Conservation (phyloP, 2,113 vertebrate species). For the Anthoscopus minutus region DNA sequence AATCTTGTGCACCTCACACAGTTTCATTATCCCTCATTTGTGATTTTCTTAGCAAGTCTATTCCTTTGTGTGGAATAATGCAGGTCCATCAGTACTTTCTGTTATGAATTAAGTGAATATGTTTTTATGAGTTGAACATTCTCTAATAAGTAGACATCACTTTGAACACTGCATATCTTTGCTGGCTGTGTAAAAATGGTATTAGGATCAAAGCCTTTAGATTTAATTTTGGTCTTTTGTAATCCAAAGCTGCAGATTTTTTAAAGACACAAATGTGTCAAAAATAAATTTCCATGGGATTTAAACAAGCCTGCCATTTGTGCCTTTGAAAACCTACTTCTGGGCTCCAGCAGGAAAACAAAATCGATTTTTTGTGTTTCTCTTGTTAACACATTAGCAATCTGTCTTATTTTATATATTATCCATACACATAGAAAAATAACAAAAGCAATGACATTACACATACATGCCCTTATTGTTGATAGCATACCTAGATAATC, state of each 20-base stretch:
- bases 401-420: neutral
- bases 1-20: neutral
- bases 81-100: neutral
- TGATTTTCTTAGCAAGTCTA: neutral
- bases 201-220: neutral
- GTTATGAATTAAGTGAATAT: neutral
- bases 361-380: neutral
- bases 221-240: neutral
- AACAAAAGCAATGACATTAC: neutral
- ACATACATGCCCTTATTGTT: neutral
- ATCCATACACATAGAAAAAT: neutral
- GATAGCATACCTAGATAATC: neutral
- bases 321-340: neutral
- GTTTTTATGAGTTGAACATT: neutral
- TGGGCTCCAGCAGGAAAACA: neutral
- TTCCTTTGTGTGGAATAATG: neutral
- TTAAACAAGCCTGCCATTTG: neutral
- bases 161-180: neutral
- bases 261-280: neutral
- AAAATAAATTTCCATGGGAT: neutral
- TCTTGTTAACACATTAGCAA: neutral
- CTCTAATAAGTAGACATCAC: neutral
- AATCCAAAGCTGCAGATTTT: neutral
- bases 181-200: neutral
- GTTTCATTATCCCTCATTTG: neutral